These are phyloP conservation scores for Agriotes lineatus DNA, from an alignment of 2,888 invertebrate species.

Conservation along the genomic window DNA sequence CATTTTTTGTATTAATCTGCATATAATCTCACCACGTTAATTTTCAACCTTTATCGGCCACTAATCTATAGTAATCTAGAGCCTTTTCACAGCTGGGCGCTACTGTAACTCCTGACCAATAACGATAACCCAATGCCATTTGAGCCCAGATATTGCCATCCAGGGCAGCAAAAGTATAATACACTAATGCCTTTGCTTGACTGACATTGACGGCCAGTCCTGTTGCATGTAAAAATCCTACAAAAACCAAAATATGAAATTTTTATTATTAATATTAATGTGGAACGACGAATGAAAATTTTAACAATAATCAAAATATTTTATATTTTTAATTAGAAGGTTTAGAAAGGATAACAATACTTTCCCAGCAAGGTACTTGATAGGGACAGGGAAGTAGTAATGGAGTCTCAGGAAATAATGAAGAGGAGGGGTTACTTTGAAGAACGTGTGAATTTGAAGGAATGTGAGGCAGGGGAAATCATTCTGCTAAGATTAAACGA, in stretches of 20 bases:
- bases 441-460: no score
- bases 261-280: not conserved
- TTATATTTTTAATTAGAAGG: no score
- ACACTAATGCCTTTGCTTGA: conserved; percentile 88
- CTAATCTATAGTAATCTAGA: conserved; percentile 90
- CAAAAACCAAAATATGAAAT: not conserved
- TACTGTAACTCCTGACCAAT: conserved; percentile 93
- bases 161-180: conserved; percentile 91
- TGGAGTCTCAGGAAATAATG: no score
- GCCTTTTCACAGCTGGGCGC: conserved; percentile 92
- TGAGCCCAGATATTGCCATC: conserved; percentile 94
- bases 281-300: not conserved
- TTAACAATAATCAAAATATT: no score
- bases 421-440: no score
- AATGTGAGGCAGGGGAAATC: no score
- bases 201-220: conserved; percentile 91
- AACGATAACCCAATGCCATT: conserved; percentile 96
- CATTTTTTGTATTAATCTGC: no score
- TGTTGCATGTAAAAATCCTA: conserved; percentile 87
- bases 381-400: no score
- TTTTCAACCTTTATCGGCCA: conserved; percentile 83
- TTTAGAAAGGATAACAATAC: no score
- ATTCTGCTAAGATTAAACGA: no score
- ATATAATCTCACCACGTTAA: no score
- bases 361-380: no score